Evolutionary conservation across 2,888 invertebrate genomes (phyloP), one percentile per base, ranked within the genome.

Genomic region (Ommatoiulus sabulosus): DNA sequence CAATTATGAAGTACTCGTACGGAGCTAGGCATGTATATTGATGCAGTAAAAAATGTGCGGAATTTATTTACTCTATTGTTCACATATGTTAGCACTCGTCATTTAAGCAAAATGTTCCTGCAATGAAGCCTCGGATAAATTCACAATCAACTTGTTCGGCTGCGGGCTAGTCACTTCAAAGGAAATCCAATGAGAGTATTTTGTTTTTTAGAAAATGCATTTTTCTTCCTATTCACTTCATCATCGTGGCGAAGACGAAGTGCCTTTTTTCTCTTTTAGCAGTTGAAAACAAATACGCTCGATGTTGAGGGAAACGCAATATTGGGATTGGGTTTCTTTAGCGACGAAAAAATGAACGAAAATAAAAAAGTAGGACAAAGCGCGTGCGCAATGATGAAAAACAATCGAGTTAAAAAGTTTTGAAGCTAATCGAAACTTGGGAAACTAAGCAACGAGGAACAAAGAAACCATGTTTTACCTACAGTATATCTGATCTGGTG

Each of bases 131-230:
- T 8, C 8, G 24, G 24, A 72, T 72, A 72, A 72, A 72, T 72
- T 72, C 24, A 72, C 72, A 24, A 72, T 72, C 72, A 24, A 72
- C 24, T 24, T 72, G 72, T 72, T 72, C 72, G 72, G 72, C 72
- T 72, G 12, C 24, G 24, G 72, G 72, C 72, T 24, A 72, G 8
- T 20, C 24, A 72, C 72, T 72, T 72, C 72, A 72, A 72, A 72
- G 72, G 72, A 72, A 72, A 72, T 72, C 72, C 72, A 72, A 72
- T 72, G 24, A 72, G 24, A 72, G 72, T 72, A 72, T 72, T 72
- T 72, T 72, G 20, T 72, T 72, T 72, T 72, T 72, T 72, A 3
- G 10, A 3, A 72, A 72, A 72, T 24, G 24, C 72, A 72, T 72
- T 72, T 72, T 72, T 72, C 72, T 72, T 24, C 72, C 24, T 10